Evolutionary conservation across 2,888 invertebrate species (phyloP).

Genomic region (Actias luna): DNA sequence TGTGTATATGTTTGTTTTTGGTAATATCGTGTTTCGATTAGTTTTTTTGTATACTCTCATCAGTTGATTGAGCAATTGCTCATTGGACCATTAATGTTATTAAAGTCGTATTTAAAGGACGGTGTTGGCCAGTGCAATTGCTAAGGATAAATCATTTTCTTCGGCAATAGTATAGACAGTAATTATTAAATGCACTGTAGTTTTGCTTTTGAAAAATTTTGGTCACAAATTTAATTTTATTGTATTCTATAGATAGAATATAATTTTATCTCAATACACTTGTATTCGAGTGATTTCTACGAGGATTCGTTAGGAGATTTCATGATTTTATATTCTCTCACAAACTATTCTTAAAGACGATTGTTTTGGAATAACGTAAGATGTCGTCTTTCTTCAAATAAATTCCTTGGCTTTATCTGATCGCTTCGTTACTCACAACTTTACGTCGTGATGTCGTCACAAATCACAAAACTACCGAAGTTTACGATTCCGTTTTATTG

Average conservation of each 20-base stretch:
- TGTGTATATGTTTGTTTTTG: not conserved
- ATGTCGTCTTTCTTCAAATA: not conserved
- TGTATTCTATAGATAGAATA: not conserved
- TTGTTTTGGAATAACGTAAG: not conserved
- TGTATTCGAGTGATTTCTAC: too few relatives aligned
- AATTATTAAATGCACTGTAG: not conserved
- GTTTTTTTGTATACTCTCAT: not conserved
- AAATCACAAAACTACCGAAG: constrained; percentile 25
- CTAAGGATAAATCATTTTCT: not conserved
- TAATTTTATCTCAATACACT: not conserved
- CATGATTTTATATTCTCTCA: not conserved
- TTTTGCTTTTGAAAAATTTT: not conserved
- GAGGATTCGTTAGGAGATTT: not conserved
- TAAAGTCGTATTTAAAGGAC: not conserved
- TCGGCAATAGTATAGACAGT: not conserved
- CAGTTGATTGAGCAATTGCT: not conserved
- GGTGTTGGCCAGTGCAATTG: not conserved
- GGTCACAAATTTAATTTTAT: not conserved
- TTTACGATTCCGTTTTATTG: constrained; percentile 11
- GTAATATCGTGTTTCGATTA: not conserved
- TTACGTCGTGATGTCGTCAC: constrained; percentile 42
- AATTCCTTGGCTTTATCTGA: constrained; percentile 1
- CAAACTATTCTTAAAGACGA: not conserved
- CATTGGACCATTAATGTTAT: not conserved
- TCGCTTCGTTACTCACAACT: constrained; percentile 18